Evolutionary conservation across 2,797 vertebrate species (phyloP).

Genomic region (Acanthopagrus latus): DNA sequence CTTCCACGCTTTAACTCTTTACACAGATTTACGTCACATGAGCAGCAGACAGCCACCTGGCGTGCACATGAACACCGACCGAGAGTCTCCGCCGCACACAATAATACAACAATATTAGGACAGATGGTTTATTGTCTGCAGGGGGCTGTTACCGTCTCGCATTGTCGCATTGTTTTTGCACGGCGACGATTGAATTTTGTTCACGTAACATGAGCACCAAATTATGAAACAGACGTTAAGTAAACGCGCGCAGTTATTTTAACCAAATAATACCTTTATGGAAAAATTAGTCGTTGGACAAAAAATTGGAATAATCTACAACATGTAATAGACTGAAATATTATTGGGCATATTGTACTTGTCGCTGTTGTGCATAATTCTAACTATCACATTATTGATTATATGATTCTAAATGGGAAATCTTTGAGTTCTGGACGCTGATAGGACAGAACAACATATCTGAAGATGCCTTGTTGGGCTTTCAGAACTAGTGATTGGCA

Average conservation of each 20-base stretch:
- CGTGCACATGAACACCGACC: conserved; percentile 8
- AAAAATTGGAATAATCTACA: neutral
- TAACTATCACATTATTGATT: no score
- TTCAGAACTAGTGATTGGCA: neutral
- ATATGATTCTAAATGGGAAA: neutral
- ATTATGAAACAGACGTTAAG: neutral
- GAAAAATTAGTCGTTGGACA: no score
- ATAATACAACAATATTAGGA: neutral
- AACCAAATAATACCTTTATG: neutral
- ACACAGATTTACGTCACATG: conserved; percentile 47
- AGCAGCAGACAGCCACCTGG: conserved; percentile 34
- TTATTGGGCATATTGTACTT: neutral
- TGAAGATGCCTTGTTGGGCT: neutral
- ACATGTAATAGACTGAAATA: no score
- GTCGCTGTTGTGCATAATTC: no score
- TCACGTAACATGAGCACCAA: neutral
- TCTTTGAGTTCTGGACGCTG: neutral
- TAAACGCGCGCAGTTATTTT: neutral
- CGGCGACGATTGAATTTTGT: neutral
- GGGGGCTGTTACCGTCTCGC: neutral
- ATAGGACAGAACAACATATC: neutral
- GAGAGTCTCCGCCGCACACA: neutral
- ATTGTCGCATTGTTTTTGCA: neutral
- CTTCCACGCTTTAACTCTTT: neutral
- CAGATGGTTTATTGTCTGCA: conserved; percentile 27